A percentile compares a stretch with the other conserved stretches of the same genome.
phyloP scores from a whole-genome alignment of 2,888 invertebrate species.

The Chirona hameri region DNA sequence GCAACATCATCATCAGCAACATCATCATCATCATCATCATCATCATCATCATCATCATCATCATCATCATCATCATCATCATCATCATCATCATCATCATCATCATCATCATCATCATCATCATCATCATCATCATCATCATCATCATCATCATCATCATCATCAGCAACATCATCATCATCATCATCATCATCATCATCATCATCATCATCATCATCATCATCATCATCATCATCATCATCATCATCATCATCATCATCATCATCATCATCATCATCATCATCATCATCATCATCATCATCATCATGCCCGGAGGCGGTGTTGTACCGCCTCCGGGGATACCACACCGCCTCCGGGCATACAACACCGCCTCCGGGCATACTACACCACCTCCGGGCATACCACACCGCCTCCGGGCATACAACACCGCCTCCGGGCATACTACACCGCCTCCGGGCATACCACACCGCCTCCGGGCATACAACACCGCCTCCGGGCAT shows the following conservation, averaged over 20 bases:
- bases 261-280: slow-evolving; percentile 22
- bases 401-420: no score
- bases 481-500: no score
- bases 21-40: no score
- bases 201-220: background rate
- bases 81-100: slow-evolving; percentile 22
- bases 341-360: no score
- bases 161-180: no score
- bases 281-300: slow-evolving; percentile 22
- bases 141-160: no score
- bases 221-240: slow-evolving; percentile 22
- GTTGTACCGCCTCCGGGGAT: background rate
- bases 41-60: slow-evolving; percentile 22
- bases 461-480: no score
- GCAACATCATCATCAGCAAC: no score
- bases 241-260: slow-evolving; percentile 22
- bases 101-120: slow-evolving; percentile 22
- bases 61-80: slow-evolving; percentile 22
- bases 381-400: no score
- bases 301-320: background rate
- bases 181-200: slow-evolving; percentile 6
- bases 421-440: no score
- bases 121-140: slow-evolving; percentile 22
- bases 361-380: no score
- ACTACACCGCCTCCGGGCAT: no score